phyloP scores from a whole-genome alignment of 2,797 vertebrate species.

The Scolopax bukidnonensis region DNA sequence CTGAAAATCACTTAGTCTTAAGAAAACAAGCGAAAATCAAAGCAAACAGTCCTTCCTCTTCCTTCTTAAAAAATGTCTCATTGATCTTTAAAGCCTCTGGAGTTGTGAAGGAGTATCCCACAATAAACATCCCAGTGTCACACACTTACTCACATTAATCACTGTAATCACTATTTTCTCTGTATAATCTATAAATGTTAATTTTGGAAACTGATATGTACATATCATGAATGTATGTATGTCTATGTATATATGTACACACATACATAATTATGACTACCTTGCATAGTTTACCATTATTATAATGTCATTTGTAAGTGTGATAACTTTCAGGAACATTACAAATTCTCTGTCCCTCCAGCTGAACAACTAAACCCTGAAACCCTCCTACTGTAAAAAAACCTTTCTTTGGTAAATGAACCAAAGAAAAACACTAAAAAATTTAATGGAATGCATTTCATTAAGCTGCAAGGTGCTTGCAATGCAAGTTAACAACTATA shows the following conservation, averaged over 20 bases:
- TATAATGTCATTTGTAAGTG: background rate
- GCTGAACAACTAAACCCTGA: background rate
- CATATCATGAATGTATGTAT: background rate
- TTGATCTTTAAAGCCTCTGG: background rate
- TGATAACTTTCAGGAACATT: background rate
- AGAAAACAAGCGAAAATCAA: background rate
- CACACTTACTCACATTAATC: background rate
- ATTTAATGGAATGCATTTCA: background rate
- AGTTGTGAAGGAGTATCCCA: background rate
- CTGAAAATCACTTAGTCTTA: background rate
- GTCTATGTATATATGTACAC: background rate
- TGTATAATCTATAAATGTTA: background rate
- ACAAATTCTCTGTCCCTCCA: background rate
- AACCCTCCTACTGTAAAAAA: background rate
- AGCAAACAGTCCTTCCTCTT: background rate
- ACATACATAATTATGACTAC: background rate
- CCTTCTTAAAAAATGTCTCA: background rate
- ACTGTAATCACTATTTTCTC: background rate
- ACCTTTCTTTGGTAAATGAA: too few species aligned
- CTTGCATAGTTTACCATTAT: background rate
- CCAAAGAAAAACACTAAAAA: background rate
- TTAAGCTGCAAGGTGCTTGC: background rate
- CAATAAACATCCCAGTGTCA: accelerated
- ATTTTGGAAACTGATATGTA: background rate
- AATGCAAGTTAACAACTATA: background rate